A percentile compares a stretch with the other conserved stretches of the same genome.
These are phyloP conservation scores for Eupithecia exiguata DNA, from an alignment of 2,888 invertebrate species.

Conservation along the genomic window DNA sequence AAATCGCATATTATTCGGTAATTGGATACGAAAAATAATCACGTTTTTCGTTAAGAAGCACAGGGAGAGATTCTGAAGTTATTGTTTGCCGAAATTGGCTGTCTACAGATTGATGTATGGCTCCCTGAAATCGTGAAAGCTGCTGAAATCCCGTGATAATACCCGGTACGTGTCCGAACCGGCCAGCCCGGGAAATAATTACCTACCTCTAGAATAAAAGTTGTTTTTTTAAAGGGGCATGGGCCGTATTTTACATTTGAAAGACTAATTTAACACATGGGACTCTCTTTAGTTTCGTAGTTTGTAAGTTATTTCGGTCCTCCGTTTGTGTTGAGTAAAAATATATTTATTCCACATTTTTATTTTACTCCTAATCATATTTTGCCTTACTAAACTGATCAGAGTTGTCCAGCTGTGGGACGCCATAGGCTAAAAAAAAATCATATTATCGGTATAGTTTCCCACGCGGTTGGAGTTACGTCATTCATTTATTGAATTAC, in stretches of 20 bases:
- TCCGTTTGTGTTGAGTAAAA: background rate
- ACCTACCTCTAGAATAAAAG: background rate
- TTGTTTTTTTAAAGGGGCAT: background rate
- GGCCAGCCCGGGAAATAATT: constrained; percentile 8
- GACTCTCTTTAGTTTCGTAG: background rate
- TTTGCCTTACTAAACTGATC: no score
- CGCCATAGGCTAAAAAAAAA: background rate
- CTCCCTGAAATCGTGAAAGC: constrained; percentile 49
- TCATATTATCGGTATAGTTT: background rate
- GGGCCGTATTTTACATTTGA: background rate
- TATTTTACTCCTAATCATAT: background rate
- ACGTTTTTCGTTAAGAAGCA: constrained; percentile 17
- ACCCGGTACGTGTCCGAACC: constrained; percentile 5
- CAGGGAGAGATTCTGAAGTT: constrained; percentile 62
- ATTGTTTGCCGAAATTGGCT: constrained; percentile 75
- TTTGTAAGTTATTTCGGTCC: background rate
- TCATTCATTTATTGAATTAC: background rate
- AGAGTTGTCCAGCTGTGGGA: no score
- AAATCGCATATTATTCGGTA: constrained; percentile 12
- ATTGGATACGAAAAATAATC: constrained; percentile 28
- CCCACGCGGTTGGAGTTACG: background rate
- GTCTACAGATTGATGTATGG: constrained; percentile 72
- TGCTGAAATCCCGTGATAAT: constrained; percentile 49
- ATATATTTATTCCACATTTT: background rate
- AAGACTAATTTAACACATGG: background rate